Percentiles rank a stretch among this genome's conserved stretches.
Conservation (phyloP, 2,797 vertebrate species). For the Semotilus atromaculatus region DNA sequence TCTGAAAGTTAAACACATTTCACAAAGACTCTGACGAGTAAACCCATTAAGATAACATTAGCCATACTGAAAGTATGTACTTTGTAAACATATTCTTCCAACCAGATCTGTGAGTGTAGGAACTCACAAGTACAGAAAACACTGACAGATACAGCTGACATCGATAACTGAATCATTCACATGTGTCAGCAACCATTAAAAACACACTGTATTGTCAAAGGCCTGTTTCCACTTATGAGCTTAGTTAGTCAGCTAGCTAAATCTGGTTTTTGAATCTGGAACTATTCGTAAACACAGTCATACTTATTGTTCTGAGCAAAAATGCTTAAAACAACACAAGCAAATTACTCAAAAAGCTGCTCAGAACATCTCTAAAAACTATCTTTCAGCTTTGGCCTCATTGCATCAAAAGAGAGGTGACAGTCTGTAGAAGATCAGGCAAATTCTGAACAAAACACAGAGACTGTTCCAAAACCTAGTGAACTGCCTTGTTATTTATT, state of each 20-base stretch:
- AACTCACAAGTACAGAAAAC: background rate
- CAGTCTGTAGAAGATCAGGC: background rate
- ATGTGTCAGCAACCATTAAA: conserved; percentile 9
- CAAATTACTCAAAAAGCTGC: background rate
- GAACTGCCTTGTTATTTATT: background rate
- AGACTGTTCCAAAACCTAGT: background rate
- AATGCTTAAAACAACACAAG: background rate
- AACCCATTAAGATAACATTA: background rate
- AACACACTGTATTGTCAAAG: conserved; percentile 10
- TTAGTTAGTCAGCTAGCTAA: conserved; percentile 22
- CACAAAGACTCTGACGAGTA: background rate
- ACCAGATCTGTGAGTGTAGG: background rate
- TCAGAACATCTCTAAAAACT: background rate
- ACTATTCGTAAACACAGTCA: background rate
- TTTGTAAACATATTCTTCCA: background rate
- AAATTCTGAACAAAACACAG: background rate
- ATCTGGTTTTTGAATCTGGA: conserved; percentile 14
- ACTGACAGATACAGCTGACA: conserved; percentile 20
- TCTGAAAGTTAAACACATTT: background rate
- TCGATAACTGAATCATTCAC: background rate
- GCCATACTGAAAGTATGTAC: background rate
- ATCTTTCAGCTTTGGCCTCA: background rate
- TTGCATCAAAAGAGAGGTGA: background rate
- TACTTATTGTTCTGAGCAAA: background rate
- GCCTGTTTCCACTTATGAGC: conserved; percentile 26